Percentiles rank a stretch among this genome's conserved stretches.
Evolutionary conservation across 2,888 invertebrate species (phyloP).

Genomic region (Leptinotarsa juncta): DNA sequence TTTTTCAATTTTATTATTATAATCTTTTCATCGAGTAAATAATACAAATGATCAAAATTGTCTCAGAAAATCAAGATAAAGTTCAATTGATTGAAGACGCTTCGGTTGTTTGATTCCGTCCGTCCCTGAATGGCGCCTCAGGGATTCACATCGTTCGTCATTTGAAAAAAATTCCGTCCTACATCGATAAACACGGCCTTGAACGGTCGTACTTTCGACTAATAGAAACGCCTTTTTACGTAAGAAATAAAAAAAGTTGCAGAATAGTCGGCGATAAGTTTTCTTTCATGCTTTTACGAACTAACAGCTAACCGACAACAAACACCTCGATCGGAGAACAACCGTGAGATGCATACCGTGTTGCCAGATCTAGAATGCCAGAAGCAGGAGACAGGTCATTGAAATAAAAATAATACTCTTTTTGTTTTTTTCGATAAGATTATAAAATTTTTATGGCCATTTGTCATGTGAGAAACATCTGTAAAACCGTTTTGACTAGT

Average conservation of each 20-base stretch:
- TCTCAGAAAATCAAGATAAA: neutral
- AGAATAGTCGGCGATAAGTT: neutral
- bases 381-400: too few relatives aligned
- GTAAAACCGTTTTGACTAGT: too few relatives aligned
- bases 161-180: slow-evolving; percentile 4
- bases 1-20: too few relatives aligned
- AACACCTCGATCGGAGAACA: neutral
- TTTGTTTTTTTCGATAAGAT: too few relatives aligned
- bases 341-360: slow-evolving; percentile 4
- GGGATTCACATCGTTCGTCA: neutral
- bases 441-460: too few relatives aligned
- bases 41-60: too few relatives aligned
- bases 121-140: neutral
- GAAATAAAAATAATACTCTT: too few relatives aligned
- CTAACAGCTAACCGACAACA: neutral
- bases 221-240: neutral
- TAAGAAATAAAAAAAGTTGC: neutral
- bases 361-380: neutral
- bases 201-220: slow-evolving; percentile 1
- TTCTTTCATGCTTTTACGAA: neutral
- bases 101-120: neutral
- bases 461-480: too few relatives aligned
- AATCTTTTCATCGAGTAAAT: too few relatives aligned
- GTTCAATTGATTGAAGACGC: neutral
- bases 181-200: slow-evolving; percentile 3